Evolutionary conservation across 2,797 vertebrate species (phyloP).

Genomic region (Hafferia zeledoni): DNA sequence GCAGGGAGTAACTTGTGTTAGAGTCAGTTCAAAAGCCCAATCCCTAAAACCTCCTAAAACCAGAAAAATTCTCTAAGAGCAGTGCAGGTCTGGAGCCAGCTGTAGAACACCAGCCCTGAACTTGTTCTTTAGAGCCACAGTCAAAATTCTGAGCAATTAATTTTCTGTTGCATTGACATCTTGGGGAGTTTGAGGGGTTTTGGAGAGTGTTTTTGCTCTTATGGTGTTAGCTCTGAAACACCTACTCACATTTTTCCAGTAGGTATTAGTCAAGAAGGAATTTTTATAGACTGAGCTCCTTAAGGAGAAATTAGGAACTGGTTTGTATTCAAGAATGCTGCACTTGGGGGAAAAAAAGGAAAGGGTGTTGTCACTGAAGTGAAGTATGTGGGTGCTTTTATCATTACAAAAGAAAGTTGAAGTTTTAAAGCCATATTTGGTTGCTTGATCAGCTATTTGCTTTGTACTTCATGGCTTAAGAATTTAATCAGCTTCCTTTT

Average conservation of each 20-base stretch:
- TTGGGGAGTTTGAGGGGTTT: too few relatives aligned
- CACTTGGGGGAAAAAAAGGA: not conserved
- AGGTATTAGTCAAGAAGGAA: not conserved
- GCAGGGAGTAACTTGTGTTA: not conserved
- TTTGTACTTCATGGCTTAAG: conserved; percentile 42
- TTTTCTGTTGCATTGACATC: not conserved
- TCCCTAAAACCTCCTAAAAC: not conserved
- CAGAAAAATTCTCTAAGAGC: not conserved
- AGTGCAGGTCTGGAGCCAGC: not conserved
- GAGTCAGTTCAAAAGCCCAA: not conserved
- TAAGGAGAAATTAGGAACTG: not conserved
- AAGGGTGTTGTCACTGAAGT: not conserved
- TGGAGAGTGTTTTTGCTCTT: not conserved
- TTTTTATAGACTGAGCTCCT: not conserved
- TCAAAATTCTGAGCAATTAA: not conserved
- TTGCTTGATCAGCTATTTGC: conserved; percentile 23
- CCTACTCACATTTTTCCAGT: not conserved
- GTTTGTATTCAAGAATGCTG: not conserved
- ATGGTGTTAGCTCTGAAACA: not conserved
- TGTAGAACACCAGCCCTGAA: not conserved
- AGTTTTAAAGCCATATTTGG: conserved; percentile 62
- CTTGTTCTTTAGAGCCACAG: not conserved
- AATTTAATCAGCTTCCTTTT: conserved; percentile 61
- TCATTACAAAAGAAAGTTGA: conserved; percentile 15
- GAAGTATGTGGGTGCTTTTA: conserved; percentile 6